Base-by-base conservation (phyloP, 2,113 vertebrate species). In the Prunella himalayana region DNA sequence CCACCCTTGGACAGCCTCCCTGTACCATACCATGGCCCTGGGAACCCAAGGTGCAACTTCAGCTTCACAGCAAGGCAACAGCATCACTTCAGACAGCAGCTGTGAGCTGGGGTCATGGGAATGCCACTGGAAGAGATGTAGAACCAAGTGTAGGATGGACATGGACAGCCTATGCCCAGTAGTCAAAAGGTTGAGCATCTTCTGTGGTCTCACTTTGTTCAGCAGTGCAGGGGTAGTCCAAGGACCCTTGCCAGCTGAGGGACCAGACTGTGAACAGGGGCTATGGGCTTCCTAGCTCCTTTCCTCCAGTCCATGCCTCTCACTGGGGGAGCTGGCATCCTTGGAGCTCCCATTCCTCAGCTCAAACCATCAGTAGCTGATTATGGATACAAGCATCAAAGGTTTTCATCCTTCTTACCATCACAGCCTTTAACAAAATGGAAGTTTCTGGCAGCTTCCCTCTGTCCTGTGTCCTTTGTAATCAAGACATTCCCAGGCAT, bases 21-120 rank as follows among this genome's bases (percentile, higher is more conserved):
- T 60, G 18, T 37, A 39, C 64, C 2, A 2, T 2, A 4, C 5
- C 19, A 5, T 7, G 4, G 24, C 30, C 18, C 1, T 1, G 22
- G 31, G 28, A 65, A 56, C 8, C 6, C 3, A 1, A 44, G 31
- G 6, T 0, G 0, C 22, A 45, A 24, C 39, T 83, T 76, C 39
- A 91, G 22, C 31, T 86, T 73, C 59, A 53, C 10, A 3, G 7
- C 11, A 41, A 45, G 50, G 20, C 25, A 70, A n/a, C 1, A 4
- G n/a, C 16, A 31, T 61, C 64, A 35, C 30, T 85, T 86, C 41
- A 72, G 49, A 41, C 19, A 51, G 11, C 25, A 72, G 42, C 22
- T 39, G 53, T 39, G 17, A 31, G 22, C 19, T 53, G 44, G 8
- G 10, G 22, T 19, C 72, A 50, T 2, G 13, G 27, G 20, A 27